A percentile compares a stretch with the other conserved stretches of the same genome.
phyloP scores from a whole-genome alignment of 1,140 invertebrate genomes.

The Drosophila sp. region DNA sequence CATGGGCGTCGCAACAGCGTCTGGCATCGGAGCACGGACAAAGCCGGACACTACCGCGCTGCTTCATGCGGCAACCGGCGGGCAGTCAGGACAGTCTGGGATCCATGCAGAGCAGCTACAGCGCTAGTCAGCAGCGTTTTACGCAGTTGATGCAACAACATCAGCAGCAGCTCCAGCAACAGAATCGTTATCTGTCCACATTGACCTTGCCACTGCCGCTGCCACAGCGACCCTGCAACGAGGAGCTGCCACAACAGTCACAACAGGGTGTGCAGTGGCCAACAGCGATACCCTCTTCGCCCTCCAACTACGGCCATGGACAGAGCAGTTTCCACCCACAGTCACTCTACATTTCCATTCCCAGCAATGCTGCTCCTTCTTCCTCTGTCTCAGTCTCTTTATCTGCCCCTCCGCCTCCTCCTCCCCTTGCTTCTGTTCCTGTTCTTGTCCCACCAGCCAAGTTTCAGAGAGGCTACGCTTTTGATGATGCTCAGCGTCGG shows the following conservation, averaged over 20 bases:
- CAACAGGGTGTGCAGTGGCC: constrained; percentile 76
- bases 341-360: constrained; percentile 33
- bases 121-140: constrained; percentile 58
- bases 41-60: constrained; percentile 78
- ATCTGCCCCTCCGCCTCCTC: neutral
- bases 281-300: constrained; percentile 77
- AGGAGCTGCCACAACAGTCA: constrained; percentile 24
- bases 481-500: constrained; percentile 74
- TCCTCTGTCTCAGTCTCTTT: neutral
- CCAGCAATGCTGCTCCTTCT: constrained; percentile 10
- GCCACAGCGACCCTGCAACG: constrained; percentile 17
- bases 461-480: constrained; percentile 75
- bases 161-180: constrained; percentile 55
- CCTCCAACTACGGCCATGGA: constrained; percentile 64
- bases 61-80: constrained; percentile 68
- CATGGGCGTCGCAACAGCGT: constrained; percentile 38
- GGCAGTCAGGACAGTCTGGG: constrained; percentile 68
- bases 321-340: constrained; percentile 50
- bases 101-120: constrained; percentile 60
- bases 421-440: too few relatives aligned
- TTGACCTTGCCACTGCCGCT: constrained; percentile 60
- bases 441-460: constrained; percentile 56
- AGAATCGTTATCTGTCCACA: constrained; percentile 64
- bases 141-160: constrained; percentile 56
- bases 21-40: constrained; percentile 57